Conservation (phyloP, 2,797 vertebrate species). For the Sebastes minor region DNA sequence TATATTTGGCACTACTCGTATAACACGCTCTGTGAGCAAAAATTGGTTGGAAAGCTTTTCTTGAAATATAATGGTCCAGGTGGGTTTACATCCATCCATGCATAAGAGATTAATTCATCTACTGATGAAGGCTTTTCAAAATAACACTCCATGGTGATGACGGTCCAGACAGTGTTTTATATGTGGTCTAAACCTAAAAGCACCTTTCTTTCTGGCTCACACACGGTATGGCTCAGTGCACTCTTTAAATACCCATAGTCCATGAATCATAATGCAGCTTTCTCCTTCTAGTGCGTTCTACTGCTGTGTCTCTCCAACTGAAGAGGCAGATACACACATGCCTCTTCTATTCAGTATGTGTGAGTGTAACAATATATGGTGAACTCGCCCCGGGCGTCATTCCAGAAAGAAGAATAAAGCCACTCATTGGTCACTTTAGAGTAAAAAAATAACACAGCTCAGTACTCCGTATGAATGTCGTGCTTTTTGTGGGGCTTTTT, state of each 20-base stretch:
- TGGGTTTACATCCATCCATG: neutral
- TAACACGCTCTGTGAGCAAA: neutral
- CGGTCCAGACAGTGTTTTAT: conserved; percentile 33
- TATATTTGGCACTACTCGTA: neutral
- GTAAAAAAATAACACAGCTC: conserved; percentile 14
- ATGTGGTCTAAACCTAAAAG: conserved; percentile 38
- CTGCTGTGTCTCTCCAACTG: conserved; percentile 24
- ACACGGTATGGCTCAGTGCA: conserved; percentile 24
- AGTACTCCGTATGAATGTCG: conserved; percentile 31
- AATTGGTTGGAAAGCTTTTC: neutral
- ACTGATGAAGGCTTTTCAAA: conserved; percentile 19
- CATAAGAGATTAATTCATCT: neutral
- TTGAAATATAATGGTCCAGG: neutral
- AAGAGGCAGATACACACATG: conserved; percentile 18
- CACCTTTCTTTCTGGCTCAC: conserved; percentile 38
- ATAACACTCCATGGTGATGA: conserved; percentile 1
- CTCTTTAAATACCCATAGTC: conserved; percentile 35
- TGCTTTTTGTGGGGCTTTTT: conserved; percentile 41
- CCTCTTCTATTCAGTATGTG: neutral
- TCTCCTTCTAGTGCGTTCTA: conserved; percentile 12
- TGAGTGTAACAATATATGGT: conserved; percentile 13
- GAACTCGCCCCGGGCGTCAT: conserved; percentile 15
- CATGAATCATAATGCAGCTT: conserved; percentile 54
- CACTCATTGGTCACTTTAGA: conserved; percentile 43
- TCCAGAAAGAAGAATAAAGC: conserved; percentile 35